Evolutionary conservation across 64 coral and sea anemone genomes (phyloP).

Genomic region (Pachyseris speciosa): DNA sequence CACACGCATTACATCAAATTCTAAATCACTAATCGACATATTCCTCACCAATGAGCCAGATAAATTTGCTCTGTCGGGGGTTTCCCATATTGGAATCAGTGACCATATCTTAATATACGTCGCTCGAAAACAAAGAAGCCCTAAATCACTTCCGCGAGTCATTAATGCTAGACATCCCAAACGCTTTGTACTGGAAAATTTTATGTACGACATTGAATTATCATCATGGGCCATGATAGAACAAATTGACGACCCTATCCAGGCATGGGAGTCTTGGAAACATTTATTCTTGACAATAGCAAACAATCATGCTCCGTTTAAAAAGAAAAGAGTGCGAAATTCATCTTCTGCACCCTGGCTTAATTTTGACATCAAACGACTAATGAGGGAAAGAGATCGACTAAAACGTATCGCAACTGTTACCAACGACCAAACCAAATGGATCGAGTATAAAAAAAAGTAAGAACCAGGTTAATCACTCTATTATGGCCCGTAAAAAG

Average conservation of each 20-base stretch:
- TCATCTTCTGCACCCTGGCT: background rate
- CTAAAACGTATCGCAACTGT: constrained; percentile 25
- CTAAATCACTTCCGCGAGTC: background rate
- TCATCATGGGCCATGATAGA: background rate
- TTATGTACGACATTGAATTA: background rate
- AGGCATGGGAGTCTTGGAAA: constrained; percentile 32
- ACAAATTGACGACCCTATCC: background rate
- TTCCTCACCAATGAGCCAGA: background rate
- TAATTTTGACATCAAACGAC: constrained; percentile 22
- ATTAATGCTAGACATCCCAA: constrained; percentile 16
- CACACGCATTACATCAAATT: background rate
- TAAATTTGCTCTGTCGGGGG: background rate
- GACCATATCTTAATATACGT: background rate
- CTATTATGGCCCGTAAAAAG: constrained; percentile 40
- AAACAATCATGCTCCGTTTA: background rate
- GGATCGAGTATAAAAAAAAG: constrained; percentile 35
- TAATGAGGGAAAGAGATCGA: constrained; percentile 53
- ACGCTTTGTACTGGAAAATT: constrained; percentile 10
- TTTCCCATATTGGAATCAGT: background rate
- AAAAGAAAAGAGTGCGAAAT: no score
- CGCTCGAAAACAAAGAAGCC: background rate
- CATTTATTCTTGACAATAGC: background rate
- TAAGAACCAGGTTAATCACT: constrained; percentile 54
- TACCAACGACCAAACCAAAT: constrained; percentile 43
- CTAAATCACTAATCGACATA: background rate